Percentiles rank a stretch among this genome's conserved stretches.
Evolutionary conservation across 2,888 invertebrate species (phyloP).

Genomic region (Pachliopta kotzebuea): DNA sequence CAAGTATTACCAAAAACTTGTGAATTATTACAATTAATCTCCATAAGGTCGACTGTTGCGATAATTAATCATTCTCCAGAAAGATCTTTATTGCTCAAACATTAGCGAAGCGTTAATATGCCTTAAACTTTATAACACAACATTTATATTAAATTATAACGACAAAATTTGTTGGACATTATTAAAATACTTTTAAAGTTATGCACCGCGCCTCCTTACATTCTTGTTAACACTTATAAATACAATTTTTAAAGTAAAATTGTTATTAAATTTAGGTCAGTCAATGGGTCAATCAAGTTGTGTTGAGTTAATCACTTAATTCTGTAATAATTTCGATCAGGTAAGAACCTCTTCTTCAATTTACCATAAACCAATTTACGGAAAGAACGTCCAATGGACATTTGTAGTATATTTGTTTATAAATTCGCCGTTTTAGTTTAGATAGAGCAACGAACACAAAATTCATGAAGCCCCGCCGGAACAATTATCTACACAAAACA

Average conservation of each 20-base stretch:
- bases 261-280: no score
- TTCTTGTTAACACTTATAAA: not conserved
- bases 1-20: not conserved
- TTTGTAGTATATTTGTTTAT: not conserved
- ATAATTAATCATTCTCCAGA: constrained; percentile 15
- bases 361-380: not conserved
- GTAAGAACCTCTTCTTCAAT: not conserved
- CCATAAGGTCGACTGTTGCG: constrained; percentile 12
- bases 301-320: not conserved
- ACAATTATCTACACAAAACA: constrained; percentile 72
- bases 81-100: constrained; percentile 9
- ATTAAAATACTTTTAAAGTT: constrained; percentile 1
- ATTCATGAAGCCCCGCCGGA: constrained; percentile 3
- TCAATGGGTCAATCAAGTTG: not conserved
- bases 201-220: not conserved
- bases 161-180: not conserved
- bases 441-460: not conserved
- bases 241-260: no score
- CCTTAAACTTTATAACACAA: constrained; percentile 8
- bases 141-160: not conserved
- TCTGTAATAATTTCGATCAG: not conserved
- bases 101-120: constrained; percentile 1
- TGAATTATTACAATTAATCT: constrained; percentile 16
- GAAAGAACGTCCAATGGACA: not conserved
- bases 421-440: constrained; percentile 2